These are phyloP conservation scores for Trachymyrmex septentrionalis DNA, from an alignment of 1,140 invertebrate genomes.

Conservation along the genomic window DNA sequence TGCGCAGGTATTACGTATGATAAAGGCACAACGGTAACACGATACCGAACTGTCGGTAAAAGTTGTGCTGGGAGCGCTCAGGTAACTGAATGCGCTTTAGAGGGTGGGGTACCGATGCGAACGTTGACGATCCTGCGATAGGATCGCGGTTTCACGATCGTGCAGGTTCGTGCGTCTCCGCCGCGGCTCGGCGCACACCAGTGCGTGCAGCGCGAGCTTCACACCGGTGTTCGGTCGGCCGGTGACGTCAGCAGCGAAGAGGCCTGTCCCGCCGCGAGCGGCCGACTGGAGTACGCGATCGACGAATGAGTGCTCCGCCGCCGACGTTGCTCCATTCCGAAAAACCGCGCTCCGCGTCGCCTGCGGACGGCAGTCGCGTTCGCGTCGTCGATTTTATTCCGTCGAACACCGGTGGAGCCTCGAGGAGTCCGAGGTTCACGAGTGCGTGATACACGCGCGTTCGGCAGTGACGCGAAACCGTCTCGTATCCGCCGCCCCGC, in stretches of 20 bases:
- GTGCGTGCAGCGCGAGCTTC: conserved; percentile 76
- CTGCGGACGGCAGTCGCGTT: not conserved
- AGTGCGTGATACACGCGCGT: not conserved
- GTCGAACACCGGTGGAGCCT: not conserved
- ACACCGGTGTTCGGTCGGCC: conserved; percentile 79
- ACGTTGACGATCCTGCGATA: not conserved
- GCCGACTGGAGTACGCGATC: conserved; percentile 66
- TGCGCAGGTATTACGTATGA: too few species aligned
- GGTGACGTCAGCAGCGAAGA: conserved; percentile 78
- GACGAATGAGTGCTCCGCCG: conserved; percentile 24
- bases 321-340: conserved; percentile 55
- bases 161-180: conserved; percentile 73
- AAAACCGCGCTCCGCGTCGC: not conserved
- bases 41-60: too few species aligned
- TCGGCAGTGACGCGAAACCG: conserved; percentile 49
- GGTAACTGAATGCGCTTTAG: too few species aligned
- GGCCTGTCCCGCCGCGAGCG: conserved; percentile 67
- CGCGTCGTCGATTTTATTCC: conserved; percentile 16
- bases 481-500: not conserved
- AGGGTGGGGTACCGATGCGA: not conserved
- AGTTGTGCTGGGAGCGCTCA: too few species aligned
- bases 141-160: conserved; percentile 68
- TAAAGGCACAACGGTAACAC: too few species aligned
- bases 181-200: conserved; percentile 52
- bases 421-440: not conserved